Percentiles rank a stretch among this genome's conserved stretches.
Evolutionary conservation across 2,797 vertebrate genomes (phyloP).

Genomic region (Paedocypris micromegethes): DNA sequence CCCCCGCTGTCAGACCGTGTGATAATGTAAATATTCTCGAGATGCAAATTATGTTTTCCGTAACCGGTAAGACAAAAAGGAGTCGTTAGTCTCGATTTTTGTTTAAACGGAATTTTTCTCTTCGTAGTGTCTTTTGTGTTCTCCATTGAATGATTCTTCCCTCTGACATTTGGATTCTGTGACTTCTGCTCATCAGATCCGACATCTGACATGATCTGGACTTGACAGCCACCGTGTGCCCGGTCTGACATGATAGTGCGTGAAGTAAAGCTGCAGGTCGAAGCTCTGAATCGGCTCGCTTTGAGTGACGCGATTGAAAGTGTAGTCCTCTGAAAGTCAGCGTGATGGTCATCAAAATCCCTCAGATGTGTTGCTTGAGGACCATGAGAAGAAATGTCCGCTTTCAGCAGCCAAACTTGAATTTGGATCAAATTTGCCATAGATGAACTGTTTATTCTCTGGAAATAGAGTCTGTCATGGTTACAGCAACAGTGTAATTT

Average conservation of each 20-base stretch:
- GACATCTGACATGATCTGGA: conserved; percentile 6
- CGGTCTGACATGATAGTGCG: conserved; percentile 29
- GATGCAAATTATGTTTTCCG: conserved; percentile 7
- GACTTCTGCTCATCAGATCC: conserved; percentile 3
- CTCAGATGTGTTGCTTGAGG: conserved; percentile 2
- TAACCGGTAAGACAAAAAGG: conserved; percentile 3
- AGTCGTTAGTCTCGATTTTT: background rate
- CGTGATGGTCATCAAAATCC: conserved; percentile 2
- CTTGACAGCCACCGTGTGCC: conserved; percentile 28
- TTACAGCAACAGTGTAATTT: too few species aligned
- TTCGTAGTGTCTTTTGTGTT: background rate
- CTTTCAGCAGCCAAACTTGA: too few species aligned
- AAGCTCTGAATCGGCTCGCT: conserved; percentile 22
- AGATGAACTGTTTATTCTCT: too few species aligned
- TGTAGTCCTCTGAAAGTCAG: conserved; percentile 17
- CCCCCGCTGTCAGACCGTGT: conserved; percentile 21
- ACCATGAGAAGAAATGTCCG: background rate
- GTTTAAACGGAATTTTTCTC: background rate
- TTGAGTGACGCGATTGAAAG: conserved; percentile 34
- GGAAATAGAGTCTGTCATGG: too few species aligned
- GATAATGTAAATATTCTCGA: conserved; percentile 35
- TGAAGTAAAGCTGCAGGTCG: conserved; percentile 30
- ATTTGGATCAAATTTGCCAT: too few species aligned
- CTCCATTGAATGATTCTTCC: background rate
- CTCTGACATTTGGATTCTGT: conserved; percentile 6